These are phyloP conservation scores for Erethizon dorsatum DNA, from an alignment of 2,797 vertebrate species.

Conservation along the genomic window DNA sequence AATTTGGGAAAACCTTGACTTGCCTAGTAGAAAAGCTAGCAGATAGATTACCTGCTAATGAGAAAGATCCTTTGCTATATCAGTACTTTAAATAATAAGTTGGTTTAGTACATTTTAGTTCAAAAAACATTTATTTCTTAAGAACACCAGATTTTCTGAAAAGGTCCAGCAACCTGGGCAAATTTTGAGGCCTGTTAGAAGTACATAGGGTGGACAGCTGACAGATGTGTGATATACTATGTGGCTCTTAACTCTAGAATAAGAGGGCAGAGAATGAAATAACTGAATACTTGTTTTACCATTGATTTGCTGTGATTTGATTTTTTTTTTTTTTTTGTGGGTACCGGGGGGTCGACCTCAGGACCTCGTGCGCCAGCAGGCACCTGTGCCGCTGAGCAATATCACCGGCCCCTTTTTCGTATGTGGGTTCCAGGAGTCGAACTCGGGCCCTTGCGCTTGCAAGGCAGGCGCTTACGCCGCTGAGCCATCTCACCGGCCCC, in stretches of 20 bases:
- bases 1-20: constrained; percentile 1
- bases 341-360: too few relatives aligned
- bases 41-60: background rate
- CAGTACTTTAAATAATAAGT: background rate
- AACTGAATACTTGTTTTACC: constrained; percentile 14
- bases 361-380: too few relatives aligned
- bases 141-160: background rate
- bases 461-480: too few relatives aligned
- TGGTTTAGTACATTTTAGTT: background rate
- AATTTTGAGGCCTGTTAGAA: background rate
- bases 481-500: too few relatives aligned
- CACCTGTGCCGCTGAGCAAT: too few relatives aligned
- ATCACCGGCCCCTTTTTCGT: too few relatives aligned
- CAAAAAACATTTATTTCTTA: constrained; percentile 49
- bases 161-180: background rate
- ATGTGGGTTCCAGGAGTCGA: too few relatives aligned
- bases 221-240: background rate
- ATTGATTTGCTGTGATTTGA: background rate
- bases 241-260: background rate
- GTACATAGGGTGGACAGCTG: background rate
- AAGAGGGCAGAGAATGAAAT: background rate
- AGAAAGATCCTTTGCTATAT: background rate
- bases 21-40: background rate
- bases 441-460: too few relatives aligned
- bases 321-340: too few relatives aligned